A percentile compares a stretch with the other conserved stretches of the same genome.
Evolutionary conservation across 2,113 vertebrate species (phyloP).

Genomic region (Oplegnathus fasciatus): DNA sequence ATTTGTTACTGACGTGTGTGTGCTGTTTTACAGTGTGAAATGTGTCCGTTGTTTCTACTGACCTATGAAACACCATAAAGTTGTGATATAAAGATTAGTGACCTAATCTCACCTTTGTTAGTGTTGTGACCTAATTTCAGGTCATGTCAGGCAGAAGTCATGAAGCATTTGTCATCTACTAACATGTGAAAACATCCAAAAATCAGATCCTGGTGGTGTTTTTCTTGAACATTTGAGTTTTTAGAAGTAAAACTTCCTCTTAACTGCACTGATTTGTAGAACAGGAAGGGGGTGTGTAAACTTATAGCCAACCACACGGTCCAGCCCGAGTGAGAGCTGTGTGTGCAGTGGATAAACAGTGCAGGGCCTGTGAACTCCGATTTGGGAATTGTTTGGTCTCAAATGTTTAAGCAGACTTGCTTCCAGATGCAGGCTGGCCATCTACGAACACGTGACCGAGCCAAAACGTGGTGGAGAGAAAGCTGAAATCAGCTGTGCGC

Average conservation of each 20-base stretch:
- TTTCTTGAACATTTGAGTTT: not conserved
- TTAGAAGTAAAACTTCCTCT: not conserved
- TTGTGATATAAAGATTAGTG: too few species aligned
- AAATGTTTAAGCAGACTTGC: not conserved
- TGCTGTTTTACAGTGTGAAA: not conserved
- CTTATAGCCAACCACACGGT: not conserved
- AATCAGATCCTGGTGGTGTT: not conserved
- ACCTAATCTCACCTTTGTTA: not conserved
- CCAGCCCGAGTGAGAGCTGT: not conserved
- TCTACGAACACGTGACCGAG: constrained; percentile 6
- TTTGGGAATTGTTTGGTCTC: not conserved
- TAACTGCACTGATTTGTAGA: not conserved
- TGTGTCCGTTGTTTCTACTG: not conserved
- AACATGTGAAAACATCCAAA: not conserved
- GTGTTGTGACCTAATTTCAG: not conserved
- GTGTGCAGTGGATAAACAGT: constrained; percentile 1
- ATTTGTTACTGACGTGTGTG: not conserved
- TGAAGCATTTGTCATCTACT: too few species aligned
- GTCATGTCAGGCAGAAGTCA: not conserved
- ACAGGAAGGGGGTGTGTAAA: not conserved
- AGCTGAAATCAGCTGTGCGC: constrained; percentile 8
- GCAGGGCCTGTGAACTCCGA: not conserved
- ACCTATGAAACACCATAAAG: not conserved
- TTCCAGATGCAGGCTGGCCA: constrained; percentile 26
- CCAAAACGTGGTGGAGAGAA: not conserved